phyloP scores from a whole-genome alignment of 2,888 invertebrate genomes.

The Agonopterix subpropinquella region DNA sequence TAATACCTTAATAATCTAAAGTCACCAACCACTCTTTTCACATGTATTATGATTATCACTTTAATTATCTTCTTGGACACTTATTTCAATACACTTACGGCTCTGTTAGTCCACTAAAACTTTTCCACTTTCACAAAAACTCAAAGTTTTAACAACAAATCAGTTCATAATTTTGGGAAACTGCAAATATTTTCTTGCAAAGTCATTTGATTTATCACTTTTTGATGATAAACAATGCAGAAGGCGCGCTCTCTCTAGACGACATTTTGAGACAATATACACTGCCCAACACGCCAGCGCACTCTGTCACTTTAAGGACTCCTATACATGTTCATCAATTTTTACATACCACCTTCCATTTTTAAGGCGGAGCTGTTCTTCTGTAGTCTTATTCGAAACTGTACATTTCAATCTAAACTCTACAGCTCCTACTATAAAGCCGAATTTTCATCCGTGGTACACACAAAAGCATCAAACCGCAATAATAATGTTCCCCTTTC shows the following conservation, averaged over 20 bases:
- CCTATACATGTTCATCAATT: slow-evolving; percentile 76
- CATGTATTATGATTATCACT: slow-evolving; percentile 4
- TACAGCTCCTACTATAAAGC: neutral
- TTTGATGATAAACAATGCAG: slow-evolving; percentile 69
- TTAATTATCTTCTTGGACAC: slow-evolving; percentile 8
- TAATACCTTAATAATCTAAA: no score
- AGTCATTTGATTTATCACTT: slow-evolving; percentile 74
- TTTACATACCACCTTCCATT: slow-evolving; percentile 77
- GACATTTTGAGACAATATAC: slow-evolving; percentile 74
- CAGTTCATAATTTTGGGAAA: slow-evolving; percentile 26
- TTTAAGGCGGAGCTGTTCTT: slow-evolving; percentile 75
- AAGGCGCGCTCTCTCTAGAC: slow-evolving; percentile 57
- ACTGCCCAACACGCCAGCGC: slow-evolving; percentile 72
- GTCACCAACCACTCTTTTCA: no score
- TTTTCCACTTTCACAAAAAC: slow-evolving; percentile 21
- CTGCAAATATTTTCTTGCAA: slow-evolving; percentile 47
- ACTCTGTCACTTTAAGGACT: slow-evolving; percentile 76
- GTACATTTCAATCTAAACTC: slow-evolving; percentile 18
- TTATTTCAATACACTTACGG: slow-evolving; percentile 6
- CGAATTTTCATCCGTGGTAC: slow-evolving; percentile 12
- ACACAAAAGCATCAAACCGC: slow-evolving; percentile 41
- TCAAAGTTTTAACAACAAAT: slow-evolving; percentile 12
- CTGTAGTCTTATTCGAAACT: slow-evolving; percentile 35
- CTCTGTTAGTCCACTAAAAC: slow-evolving; percentile 17
- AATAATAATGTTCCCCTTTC: slow-evolving; percentile 53